Base-by-base conservation (phyloP, 1,140 invertebrate species). In the Temnothorax longispinosus region DNA sequence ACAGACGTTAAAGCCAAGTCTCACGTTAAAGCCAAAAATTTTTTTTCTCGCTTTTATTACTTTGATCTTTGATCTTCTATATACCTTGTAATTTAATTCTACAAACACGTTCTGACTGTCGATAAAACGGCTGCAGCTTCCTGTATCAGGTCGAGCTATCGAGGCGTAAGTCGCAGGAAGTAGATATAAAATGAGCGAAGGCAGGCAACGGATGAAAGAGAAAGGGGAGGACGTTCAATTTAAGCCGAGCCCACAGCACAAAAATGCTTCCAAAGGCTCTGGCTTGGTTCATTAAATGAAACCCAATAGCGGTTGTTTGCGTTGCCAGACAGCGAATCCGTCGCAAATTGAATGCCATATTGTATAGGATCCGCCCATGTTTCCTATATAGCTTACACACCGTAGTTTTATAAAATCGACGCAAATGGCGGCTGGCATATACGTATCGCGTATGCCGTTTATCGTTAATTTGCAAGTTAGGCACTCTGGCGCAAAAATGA, bases 231-330 rank as follows among this genome's bases (percentile, higher is more conserved):
- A 90, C 88, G 87, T 92, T 86, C 92, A 93, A 94, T 93, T 93
- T 94, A 91, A 93, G 92, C 93, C 92, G 90, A 89, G 90, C 92
- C 91, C 92, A 93, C 89, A 81, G 86, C 88, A 87, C 87, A 91
- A 93, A 93, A 93, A 93, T 93, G 87, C 90, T 93, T 92, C 88
- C 77, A 91, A 94, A 90, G 92, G 92, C 89, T 87, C 87, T 65
- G 88, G 89, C 89, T 92, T 88, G 90, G 89, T 93, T 94, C 93
- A 94, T 94, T 94, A 93, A 92, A 92, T 93, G 92, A 91, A 94
- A 93, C 91, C 93, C 93, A 94, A 94, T 94, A 93, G 92, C 91
- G 91, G 92, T 92, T 94, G 92, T 94, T 94, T 94, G 91, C 91
- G 92, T 93, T 94, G 91, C 90, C 90, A 92, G 88, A 93, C 92